phyloP scores from a whole-genome alignment of 2,888 invertebrate genomes.

The Graphium colonna region DNA sequence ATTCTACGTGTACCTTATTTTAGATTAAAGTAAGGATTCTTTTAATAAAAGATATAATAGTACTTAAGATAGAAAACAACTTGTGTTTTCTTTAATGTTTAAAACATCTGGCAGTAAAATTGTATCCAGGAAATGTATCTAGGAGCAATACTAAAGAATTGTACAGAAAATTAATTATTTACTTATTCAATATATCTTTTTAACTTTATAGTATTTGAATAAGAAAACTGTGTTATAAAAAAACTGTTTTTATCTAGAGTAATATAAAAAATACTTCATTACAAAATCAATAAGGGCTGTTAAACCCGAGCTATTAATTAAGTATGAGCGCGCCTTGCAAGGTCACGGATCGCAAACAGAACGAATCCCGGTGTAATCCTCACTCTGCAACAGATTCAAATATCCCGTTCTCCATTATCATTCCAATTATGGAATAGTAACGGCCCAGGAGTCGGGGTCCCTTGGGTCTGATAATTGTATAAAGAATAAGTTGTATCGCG shows the following conservation, averaged over 20 bases:
- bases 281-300: constrained; percentile 10
- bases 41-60: no score
- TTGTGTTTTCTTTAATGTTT: no score
- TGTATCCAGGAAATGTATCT: no score
- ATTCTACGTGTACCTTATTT: no score
- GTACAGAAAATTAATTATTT: no score
- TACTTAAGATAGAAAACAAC: no score
- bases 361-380: constrained; percentile 45
- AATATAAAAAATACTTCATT: not conserved
- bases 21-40: no score
- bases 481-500: constrained; percentile 27
- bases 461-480: constrained; percentile 27
- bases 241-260: not conserved
- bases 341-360: constrained; percentile 54
- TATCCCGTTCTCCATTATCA: constrained; percentile 41
- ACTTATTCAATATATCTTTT: no score
- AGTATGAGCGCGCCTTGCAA: constrained; percentile 35
- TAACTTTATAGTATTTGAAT: no score
- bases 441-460: constrained; percentile 26
- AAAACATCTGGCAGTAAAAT: no score
- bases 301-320: constrained; percentile 4
- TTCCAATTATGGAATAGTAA: constrained; percentile 37
- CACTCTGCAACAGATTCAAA: constrained; percentile 42
- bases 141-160: no score
- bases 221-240: no score